Conservation (phyloP, 1,140 invertebrate species). For the Phymorhynchus buccinoides region DNA sequence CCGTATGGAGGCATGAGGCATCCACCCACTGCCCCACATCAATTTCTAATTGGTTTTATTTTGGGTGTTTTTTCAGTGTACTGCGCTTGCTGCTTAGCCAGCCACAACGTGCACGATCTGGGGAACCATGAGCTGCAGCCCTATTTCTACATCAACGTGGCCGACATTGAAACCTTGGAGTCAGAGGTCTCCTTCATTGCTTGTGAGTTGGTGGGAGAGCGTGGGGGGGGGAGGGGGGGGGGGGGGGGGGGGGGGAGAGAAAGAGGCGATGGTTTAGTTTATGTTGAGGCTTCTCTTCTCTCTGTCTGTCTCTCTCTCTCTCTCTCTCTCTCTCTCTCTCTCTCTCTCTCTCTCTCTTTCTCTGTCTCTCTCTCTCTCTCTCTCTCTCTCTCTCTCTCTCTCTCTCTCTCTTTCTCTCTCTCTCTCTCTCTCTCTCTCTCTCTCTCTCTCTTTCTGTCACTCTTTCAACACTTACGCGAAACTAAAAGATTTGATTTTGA, state of each 20-base stretch:
- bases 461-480: too few species aligned
- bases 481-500: too few species aligned
- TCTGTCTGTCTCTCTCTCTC: neutral
- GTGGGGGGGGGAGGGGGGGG: too few species aligned
- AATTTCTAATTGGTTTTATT: too few species aligned
- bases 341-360: neutral
- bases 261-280: too few species aligned
- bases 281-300: conserved; percentile 15
- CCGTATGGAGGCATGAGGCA: too few species aligned
- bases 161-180: conserved; percentile 74
- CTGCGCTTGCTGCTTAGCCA: conserved; percentile 73
- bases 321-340: neutral
- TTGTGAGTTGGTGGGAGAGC: conserved; percentile 65
- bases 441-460: too few species aligned
- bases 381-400: neutral
- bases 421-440: too few species aligned
- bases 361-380: neutral
- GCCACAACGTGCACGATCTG: conserved; percentile 69
- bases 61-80: conserved; percentile 66
- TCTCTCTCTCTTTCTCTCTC: too few species aligned
- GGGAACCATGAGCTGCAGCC: conserved; percentile 63
- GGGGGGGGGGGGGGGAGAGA: too few species aligned
- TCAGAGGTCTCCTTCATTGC: conserved; percentile 72
- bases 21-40: too few species aligned
- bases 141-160: conserved; percentile 75